phyloP scores from a whole-genome alignment of 2,113 vertebrate species.

The Pontoporia blainvillei region DNA sequence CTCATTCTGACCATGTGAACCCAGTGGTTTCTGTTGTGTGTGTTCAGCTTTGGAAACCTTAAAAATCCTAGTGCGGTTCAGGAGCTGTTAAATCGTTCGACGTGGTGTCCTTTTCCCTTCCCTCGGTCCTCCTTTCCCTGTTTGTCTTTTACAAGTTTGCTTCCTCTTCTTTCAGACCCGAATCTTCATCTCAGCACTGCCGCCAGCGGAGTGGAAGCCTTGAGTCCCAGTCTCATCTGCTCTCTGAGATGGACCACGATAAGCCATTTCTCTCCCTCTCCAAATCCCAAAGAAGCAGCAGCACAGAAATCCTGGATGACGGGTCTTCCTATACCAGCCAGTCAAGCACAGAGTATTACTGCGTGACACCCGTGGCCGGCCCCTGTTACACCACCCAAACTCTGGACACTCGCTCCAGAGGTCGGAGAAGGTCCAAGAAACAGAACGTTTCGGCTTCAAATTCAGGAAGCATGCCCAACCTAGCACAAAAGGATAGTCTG shows the following conservation, averaged over 20 bases:
- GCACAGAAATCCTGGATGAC: constrained; percentile 94
- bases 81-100: neutral
- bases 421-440: constrained; percentile 87
- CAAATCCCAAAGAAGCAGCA: constrained; percentile 91
- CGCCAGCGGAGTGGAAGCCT: constrained; percentile 94
- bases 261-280: constrained; percentile 80
- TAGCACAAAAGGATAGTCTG: constrained; percentile 86
- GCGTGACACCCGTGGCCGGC: constrained; percentile 72
- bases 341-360: constrained; percentile 91
- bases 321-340: constrained; percentile 98
- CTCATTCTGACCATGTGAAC: neutral
- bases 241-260: constrained; percentile 79
- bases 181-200: constrained; percentile 84
- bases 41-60: neutral
- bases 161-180: constrained; percentile 79
- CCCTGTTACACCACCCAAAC: constrained; percentile 83
- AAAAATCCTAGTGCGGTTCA: neutral
- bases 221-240: constrained; percentile 91
- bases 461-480: constrained; percentile 97
- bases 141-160: neutral
- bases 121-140: neutral
- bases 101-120: rapidly evolving
- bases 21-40: neutral
- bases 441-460: constrained; percentile 86
- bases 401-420: constrained; percentile 83